phyloP scores from a whole-genome alignment of 2,797 vertebrate genomes.

The Crocidura indochinensis region DNA sequence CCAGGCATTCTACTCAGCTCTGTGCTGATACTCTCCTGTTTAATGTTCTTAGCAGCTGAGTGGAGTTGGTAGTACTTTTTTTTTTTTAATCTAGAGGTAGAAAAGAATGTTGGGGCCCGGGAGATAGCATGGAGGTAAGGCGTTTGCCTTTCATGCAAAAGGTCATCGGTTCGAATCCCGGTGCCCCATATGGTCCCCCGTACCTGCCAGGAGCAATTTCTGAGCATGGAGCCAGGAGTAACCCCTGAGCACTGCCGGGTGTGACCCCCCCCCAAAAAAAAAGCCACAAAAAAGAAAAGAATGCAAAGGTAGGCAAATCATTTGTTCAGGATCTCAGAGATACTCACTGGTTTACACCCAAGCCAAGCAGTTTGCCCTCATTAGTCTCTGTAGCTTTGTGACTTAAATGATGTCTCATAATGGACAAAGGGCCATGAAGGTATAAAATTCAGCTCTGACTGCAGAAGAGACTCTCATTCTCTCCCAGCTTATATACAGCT shows the following conservation, averaged over 20 bases:
- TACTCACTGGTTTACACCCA: not conserved
- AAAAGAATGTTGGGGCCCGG: too few relatives aligned
- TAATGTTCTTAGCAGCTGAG: not conserved
- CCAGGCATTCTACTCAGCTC: conserved; percentile 2
- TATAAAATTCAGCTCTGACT: not conserved
- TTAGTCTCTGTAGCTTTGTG: not conserved
- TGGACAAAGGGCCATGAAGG: not conserved
- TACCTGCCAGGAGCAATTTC: too few relatives aligned
- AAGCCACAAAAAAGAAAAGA: too few relatives aligned
- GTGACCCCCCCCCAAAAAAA: too few relatives aligned
- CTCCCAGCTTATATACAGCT: not conserved
- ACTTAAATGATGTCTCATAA: not conserved
- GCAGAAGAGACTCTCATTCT: not conserved
- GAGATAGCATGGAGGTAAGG: too few relatives aligned
- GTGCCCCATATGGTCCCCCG: too few relatives aligned
- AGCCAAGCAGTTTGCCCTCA: not conserved
- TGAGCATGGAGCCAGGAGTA: too few relatives aligned
- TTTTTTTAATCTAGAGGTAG: conserved; percentile 23
- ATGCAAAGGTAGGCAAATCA: conserved; percentile 19
- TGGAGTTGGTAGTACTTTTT: conserved; percentile 1
- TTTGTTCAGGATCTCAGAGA: not conserved
- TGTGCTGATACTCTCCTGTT: not conserved
- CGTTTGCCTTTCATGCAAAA: too few relatives aligned
- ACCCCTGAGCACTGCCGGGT: too few relatives aligned
- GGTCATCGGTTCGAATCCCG: too few relatives aligned